Percentiles rank a stretch among this genome's conserved stretches.
These are phyloP conservation scores for Embidobia sp. DNA, from an alignment of 2,888 invertebrate genomes.

Conservation along the genomic window DNA sequence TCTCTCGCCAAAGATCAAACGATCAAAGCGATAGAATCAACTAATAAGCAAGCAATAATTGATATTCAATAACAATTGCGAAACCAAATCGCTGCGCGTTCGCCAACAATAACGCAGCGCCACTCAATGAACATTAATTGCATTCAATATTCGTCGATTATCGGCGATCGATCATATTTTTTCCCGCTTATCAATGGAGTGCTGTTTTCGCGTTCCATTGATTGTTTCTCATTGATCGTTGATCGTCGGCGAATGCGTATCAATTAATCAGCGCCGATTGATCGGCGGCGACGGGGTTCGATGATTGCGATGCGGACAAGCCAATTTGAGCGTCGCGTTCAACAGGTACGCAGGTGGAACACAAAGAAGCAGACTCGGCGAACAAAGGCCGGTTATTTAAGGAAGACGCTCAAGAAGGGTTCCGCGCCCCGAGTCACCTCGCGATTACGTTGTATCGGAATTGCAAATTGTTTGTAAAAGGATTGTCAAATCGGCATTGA, in stretches of 20 bases:
- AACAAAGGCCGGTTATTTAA: conserved; percentile 28
- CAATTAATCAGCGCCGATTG: background rate
- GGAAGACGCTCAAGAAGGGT: conserved; percentile 40
- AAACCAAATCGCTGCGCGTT: no score
- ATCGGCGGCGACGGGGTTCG: background rate
- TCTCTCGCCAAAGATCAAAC: no score
- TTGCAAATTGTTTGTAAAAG: conserved; percentile 14
- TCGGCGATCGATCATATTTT: no score
- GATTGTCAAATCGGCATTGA: no score
- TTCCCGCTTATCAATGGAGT: no score
- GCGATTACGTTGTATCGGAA: conserved; percentile 10
- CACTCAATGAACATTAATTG: no score
- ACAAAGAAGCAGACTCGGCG: conserved; percentile 29
- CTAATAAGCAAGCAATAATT: no score
- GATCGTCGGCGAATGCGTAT: background rate
- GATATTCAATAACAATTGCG: no score
- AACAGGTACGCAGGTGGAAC: conserved; percentile 50
- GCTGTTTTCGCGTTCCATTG: no score
- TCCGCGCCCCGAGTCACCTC: conserved; percentile 14
- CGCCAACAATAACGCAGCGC: no score
- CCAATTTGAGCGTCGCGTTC: conserved; percentile 20
- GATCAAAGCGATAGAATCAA: no score
- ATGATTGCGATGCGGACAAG: conserved; percentile 9
- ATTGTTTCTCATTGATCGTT: background rate
- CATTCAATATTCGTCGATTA: no score